Base-by-base conservation (phyloP, 2,888 invertebrate genomes). In the Oxyteleia sp. region DNA sequence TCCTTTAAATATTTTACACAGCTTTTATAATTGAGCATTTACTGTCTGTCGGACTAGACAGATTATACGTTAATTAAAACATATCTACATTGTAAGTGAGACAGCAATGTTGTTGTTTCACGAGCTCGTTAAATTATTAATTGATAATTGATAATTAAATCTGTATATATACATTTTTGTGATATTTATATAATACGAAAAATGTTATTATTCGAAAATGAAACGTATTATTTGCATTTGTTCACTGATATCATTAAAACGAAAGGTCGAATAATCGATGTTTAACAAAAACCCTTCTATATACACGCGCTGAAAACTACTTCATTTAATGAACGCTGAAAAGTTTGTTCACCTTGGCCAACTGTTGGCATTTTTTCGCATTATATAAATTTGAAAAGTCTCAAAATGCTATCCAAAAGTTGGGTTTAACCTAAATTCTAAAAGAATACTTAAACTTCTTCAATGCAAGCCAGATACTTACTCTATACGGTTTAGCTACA, bases 401-500 rank as follows among this genome's bases (percentile, higher is more conserved):
- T 41, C 10, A 41, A 41, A 41, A 41, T 41, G 13, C n/a, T 41
- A 13, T 41, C 13, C 13, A 41, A 41, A 10, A 41, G 41, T 41
- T 41, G 15, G 13, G 41, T 41, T 41, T 41, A 13, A 41, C 10
- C n/a, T 2, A 41, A 41, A 13, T 41, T 41, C 1, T 41, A 23
- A 26, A 51, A 51, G 51, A 26, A 51, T 23, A 51, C 51, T 23
- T 47, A 23, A 51, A 51, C 51, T 51, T 51, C 7, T 51, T 26
- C 51, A 26, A 51, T 51, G 26, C 18, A 11, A 18, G 23, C 23
- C n/a, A 23, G 20, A 26, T n/a, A 49, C 18, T 49, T 20, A 18
- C 7, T 26, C 23, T 11, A n/a, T 18, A 26, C 51, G 23, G 10
- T 51, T 23, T 51, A 26, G n/a, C 23, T 23, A 23, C 23, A 51